Evolutionary conservation across 1,140 invertebrate species (phyloP).

Genomic region (Brachionus sp.): DNA sequence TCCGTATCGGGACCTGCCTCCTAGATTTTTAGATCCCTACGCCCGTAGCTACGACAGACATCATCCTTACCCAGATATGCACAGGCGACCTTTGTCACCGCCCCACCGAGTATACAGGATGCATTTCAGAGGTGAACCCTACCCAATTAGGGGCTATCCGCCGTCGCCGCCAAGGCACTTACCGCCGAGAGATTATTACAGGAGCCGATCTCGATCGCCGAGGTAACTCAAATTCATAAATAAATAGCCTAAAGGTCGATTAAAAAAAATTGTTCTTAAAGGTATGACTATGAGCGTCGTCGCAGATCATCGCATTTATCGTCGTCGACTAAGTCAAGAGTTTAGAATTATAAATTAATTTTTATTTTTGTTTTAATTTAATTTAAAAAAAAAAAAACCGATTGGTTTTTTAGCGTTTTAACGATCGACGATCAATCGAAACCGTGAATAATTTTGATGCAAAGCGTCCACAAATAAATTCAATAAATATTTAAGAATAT

Average conservation of each 20-base stretch:
- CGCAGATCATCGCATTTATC: background rate
- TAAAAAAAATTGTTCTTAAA: background rate
- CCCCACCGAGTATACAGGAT: background rate
- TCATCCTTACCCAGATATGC: background rate
- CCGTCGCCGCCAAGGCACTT: background rate
- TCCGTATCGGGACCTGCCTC: background rate
- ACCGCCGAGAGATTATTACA: conserved; percentile 8
- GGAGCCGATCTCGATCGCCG: background rate
- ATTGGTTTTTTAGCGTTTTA: background rate
- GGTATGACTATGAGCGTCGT: background rate
- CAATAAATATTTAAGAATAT: too few species aligned
- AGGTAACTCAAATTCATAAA: background rate
- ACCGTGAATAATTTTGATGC: background rate
- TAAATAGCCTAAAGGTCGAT: background rate
- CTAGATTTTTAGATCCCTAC: background rate
- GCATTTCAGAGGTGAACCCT: background rate
- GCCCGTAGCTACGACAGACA: background rate
- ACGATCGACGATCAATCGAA: background rate
- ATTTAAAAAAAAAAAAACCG: background rate
- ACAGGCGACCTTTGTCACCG: background rate
- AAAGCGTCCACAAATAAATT: too few species aligned
- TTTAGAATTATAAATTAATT: background rate
- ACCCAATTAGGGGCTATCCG: background rate
- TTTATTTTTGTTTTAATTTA: background rate
- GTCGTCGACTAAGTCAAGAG: background rate